Evolutionary conservation across 2,888 invertebrate species (phyloP).

Genomic region (Harpalus rubripes): DNA sequence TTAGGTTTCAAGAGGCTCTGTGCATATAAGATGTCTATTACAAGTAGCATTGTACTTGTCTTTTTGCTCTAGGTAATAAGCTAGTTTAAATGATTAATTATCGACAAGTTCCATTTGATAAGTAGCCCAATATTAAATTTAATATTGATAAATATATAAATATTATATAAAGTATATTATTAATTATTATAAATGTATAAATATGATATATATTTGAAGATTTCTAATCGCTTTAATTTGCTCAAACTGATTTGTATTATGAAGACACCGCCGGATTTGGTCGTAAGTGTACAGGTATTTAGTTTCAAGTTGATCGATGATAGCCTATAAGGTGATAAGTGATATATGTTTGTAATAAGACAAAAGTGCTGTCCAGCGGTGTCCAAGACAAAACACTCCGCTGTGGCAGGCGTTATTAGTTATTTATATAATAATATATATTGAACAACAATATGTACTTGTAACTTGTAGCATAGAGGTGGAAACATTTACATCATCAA

Average conservation of each 20-base stretch:
- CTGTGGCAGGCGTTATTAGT: conserved; percentile 65
- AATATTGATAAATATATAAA: conserved; percentile 64
- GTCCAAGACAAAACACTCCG: conserved; percentile 66
- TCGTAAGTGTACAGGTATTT: conserved; percentile 65
- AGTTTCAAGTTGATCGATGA: conserved; percentile 63
- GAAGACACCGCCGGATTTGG: conserved; percentile 66
- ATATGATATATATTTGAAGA: conserved; percentile 64
- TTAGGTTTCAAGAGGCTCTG: conserved; percentile 66
- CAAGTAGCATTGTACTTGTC: conserved; percentile 64
- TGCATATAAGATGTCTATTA: conserved; percentile 64
- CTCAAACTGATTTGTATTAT: conserved; percentile 66
- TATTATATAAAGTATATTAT: conserved; percentile 64
- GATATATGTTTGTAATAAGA: conserved; percentile 66
- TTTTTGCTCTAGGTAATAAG: conserved; percentile 66
- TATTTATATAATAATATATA: conserved; percentile 65
- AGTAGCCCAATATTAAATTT: conserved; percentile 63
- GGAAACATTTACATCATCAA: conserved; percentile 66
- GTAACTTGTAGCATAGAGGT: conserved; percentile 64
- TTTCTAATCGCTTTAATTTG: conserved; percentile 66
- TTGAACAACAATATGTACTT: conserved; percentile 65
- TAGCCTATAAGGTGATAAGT: conserved; percentile 66
- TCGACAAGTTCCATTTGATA: conserved; percentile 67
- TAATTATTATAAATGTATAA: conserved; percentile 65
- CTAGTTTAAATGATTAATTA: conserved; percentile 62
- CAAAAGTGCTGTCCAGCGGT: conserved; percentile 65